Evolutionary conservation across 2,113 vertebrate species (phyloP).

Genomic region (Petrocephalus microphthalmus): DNA sequence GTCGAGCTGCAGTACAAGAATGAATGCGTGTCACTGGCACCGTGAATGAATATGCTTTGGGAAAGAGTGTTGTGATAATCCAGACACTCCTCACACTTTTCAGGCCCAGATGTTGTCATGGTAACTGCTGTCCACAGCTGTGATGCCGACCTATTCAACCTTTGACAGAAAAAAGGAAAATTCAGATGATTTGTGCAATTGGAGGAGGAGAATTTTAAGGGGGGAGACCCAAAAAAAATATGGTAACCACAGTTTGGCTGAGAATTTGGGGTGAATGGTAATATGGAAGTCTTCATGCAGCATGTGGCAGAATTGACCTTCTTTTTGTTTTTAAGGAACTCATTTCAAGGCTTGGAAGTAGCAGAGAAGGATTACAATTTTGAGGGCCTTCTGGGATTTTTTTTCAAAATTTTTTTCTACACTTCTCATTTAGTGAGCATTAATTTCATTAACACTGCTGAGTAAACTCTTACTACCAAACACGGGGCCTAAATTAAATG

Average conservation of each 20-base stretch:
- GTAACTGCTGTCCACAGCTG: not conserved
- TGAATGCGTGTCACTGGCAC: not conserved
- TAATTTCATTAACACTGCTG: conserved; percentile 14
- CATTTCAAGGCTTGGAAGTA: not conserved
- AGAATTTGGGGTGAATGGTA: not conserved
- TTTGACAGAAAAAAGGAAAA: not conserved
- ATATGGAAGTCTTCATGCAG: not conserved
- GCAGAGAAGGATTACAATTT: not conserved
- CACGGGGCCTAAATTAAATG: not conserved
- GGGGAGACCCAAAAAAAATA: not conserved
- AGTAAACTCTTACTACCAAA: conserved; percentile 10
- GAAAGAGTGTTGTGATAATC: not conserved
- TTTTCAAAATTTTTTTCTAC: not conserved
- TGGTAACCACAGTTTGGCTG: too few species aligned
- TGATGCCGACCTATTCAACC: not conserved
- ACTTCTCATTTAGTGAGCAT: conserved; percentile 1
- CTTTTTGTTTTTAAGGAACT: not conserved
- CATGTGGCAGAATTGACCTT: not conserved
- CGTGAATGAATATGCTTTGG: not conserved
- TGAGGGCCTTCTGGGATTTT: not conserved
- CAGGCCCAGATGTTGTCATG: not conserved
- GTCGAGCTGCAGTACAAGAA: not conserved
- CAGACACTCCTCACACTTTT: not conserved
- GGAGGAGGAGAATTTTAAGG: not conserved
- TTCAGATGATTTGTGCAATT: not conserved